Base-by-base conservation (phyloP, 2,888 invertebrate species). In the Calliphora vomitoria region DNA sequence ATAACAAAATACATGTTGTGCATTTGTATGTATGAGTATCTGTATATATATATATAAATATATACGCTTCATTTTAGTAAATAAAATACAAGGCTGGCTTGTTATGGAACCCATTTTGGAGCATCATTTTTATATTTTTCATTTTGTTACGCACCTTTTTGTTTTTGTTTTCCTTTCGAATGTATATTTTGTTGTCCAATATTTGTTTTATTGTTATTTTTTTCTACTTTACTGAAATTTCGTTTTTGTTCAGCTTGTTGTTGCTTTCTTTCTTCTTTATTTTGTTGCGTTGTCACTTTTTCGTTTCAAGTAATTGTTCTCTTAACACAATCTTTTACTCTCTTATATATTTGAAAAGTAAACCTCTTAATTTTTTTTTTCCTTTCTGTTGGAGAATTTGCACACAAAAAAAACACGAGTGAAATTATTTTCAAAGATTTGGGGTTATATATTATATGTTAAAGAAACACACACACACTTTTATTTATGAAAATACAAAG, bases 261-360 rank as follows among this genome's bases (percentile, higher is more conserved):
- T 78, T 85, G 60, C 62, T 74, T 62, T 79, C 66, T 53, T 53
- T 53, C 55, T 69, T 82, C 41, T 81, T 78, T 55, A 72, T n/a
- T 86, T 84, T 87, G 87, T 85, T 85, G 87, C 87, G 85, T 85
- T 87, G 87, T 87, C 87, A 87, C 72, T 87, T 87, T 87, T 87
- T 62, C 72, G 60, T 68, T 75, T 76, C 35, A 64, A 55, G 18
- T 35, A 47, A 66, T 13, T 58, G 6, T 71, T 68, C 74, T 78
- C 58, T 81, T 62, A 50, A 31, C 15, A 60, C 31, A 35, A 35
- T 53, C 20, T 55, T 55, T 55, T 35, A 53, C 53, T 74, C 85
- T 78, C 55, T 69, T 64, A 18, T 8, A 35, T n/a, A 8, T 68
- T 31, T 31, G 41, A 82, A 55, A 50, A 64, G 41, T 35, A 15